These are phyloP conservation scores for Sebastes reedi DNA, from an alignment of 2,797 vertebrate species.

Conservation along the genomic window DNA sequence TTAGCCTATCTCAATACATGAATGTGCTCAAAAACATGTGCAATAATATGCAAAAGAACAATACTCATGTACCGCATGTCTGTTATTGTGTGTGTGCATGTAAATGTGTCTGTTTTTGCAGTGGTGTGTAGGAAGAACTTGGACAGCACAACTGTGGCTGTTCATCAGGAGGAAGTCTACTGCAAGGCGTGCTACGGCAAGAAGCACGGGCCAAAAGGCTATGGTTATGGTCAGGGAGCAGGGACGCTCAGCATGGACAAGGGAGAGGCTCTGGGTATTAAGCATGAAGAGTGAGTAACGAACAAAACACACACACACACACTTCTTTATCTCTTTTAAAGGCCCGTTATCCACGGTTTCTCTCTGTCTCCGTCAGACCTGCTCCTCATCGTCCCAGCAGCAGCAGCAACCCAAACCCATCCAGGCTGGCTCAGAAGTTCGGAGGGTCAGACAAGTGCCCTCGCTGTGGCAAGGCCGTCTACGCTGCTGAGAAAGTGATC, in stretches of 20 bases:
- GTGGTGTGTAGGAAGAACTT: conserved; percentile 94
- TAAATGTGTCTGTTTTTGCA: conserved; percentile 52
- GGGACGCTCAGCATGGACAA: conserved; percentile 93
- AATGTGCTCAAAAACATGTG: conserved; percentile 9
- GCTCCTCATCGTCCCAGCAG: conserved; percentile 84
- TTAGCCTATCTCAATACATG: conserved; percentile 14
- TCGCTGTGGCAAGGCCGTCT: conserved; percentile 91
- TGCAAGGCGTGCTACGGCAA: conserved; percentile 97
- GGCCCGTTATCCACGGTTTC: not conserved
- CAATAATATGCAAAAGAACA: conserved; percentile 32
- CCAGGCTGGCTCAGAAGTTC: conserved; percentile 89
- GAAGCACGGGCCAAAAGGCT: conserved; percentile 97
- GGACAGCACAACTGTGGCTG: conserved; percentile 95
- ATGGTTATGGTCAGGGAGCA: conserved; percentile 92
- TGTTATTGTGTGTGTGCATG: not conserved
- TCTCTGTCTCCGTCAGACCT: conserved; percentile 66
- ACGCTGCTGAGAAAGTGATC: conserved; percentile 94
- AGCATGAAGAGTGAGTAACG: conserved; percentile 85
- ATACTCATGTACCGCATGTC: not conserved
- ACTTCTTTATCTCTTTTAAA: not conserved
- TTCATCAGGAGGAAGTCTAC: conserved; percentile 93
- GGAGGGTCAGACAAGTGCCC: conserved; percentile 90
- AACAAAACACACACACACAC: not conserved
- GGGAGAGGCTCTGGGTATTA: conserved; percentile 91
- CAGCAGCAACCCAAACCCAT: conserved; percentile 85